phyloP scores from a whole-genome alignment of 2,113 vertebrate genomes.

The Lipotes vexillifer region DNA sequence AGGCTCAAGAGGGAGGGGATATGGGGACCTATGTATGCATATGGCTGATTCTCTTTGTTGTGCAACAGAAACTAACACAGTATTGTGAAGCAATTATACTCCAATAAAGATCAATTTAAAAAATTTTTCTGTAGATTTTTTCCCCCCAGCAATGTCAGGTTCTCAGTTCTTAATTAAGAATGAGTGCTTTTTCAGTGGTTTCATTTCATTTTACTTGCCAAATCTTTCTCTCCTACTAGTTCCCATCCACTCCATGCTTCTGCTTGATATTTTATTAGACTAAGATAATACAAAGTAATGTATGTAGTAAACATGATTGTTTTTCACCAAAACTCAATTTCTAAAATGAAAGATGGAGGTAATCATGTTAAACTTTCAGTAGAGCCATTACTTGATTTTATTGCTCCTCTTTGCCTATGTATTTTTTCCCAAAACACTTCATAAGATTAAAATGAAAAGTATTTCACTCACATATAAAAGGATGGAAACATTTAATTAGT shows the following conservation, averaged over 20 bases:
- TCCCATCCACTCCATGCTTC: not conserved
- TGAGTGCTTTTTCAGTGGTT: not conserved
- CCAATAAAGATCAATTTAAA: not conserved
- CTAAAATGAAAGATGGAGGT: not conserved
- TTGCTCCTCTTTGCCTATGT: not conserved
- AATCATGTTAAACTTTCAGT: conserved; percentile 34
- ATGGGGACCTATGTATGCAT: too few relatives aligned
- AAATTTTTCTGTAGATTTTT: not conserved
- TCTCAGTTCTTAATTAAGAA: not conserved
- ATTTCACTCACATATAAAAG: not conserved
- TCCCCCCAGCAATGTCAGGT: not conserved
- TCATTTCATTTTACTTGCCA: not conserved
- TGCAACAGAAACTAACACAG: too few relatives aligned
- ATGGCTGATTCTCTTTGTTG: too few relatives aligned
- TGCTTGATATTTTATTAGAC: not conserved
- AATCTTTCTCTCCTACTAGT: not conserved
- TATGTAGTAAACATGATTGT: not conserved
- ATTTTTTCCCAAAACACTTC: not conserved
- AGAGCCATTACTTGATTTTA: not conserved
- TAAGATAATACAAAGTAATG: not conserved
- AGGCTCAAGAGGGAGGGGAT: too few relatives aligned
- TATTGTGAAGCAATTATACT: too few relatives aligned
- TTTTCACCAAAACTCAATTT: conserved; percentile 41
- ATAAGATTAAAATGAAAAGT: not conserved
- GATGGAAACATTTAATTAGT: not conserved